Evolutionary conservation across 2,888 invertebrate species (phyloP), one percentile per base, ranked within the genome.

Genomic region (Scaptodrosophila latifasciaeformis): DNA sequence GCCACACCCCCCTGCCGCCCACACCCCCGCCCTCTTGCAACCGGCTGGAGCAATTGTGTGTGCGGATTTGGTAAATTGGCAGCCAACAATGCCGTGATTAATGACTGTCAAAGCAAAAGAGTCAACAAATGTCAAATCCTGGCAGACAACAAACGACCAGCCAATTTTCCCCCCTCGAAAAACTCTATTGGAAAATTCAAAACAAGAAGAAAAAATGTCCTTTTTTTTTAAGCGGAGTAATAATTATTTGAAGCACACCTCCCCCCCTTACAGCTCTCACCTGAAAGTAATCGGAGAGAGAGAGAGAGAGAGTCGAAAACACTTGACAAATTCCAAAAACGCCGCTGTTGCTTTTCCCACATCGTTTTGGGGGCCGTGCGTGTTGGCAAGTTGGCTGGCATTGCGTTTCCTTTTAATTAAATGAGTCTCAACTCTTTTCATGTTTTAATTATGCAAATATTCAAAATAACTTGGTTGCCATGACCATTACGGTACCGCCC

Each of bases 381-480:
- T n/a, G n/a, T n/a, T n/a, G n/a, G n/a, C n/a, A n/a, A n/a, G n/a
- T n/a, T n/a, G n/a, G n/a, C n/a, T n/a, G n/a, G n/a, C n/a, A n/a
- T n/a, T n/a, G n/a, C n/a, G 53, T 67, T n/a, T n/a, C n/a, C n/a
- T n/a, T n/a, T 80, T 80, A 80, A 80, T 78, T 77, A 70, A 77
- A 80, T 70, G 78, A 70, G 68, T 69, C 70, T 77, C 49, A 67
- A 72, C 80, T 82, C 82, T 76, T 79, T 76, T 70, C 76, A 74
- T 69, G 67, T 78, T 81, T 81, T 82, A 80, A 81, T 82, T 80
- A 82, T 65, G 62, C 64, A 72, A 70, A 81, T 81, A 72, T 55
- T 78, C 65, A 43, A 67, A 65, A 81, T 81, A 70, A 65, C 80
- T 70, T 46, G 61, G 60, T 62, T 64, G 59, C 62, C 59, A 59